Conservation (phyloP, 1,140 invertebrate genomes). For the Pseudomyrmex gracilis region DNA sequence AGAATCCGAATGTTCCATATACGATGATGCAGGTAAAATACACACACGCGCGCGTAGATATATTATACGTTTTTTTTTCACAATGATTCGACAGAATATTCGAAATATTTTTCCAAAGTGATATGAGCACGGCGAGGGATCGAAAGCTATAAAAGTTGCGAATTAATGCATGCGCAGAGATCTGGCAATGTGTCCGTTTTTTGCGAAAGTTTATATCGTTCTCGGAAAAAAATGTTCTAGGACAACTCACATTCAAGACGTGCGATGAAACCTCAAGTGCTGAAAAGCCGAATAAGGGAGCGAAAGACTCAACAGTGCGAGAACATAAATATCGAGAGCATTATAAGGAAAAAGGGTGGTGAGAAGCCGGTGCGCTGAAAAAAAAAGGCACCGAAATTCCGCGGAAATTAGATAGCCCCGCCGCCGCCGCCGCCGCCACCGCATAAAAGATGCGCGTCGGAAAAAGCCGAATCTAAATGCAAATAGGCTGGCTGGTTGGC, state of each 20-base stretch:
- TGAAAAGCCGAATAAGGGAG: neutral
- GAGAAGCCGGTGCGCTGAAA: constrained; percentile 52
- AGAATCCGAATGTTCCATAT: no score
- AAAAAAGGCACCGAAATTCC: constrained; percentile 59
- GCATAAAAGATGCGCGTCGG: constrained; percentile 36
- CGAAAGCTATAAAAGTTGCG: no score
- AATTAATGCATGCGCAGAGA: neutral
- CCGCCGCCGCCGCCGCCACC: neutral
- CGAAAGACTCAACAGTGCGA: neutral
- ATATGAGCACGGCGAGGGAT: neutral
- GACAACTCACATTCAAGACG: neutral
- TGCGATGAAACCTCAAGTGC: neutral
- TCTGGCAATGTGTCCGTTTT: neutral
- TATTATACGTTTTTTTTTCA: no score
- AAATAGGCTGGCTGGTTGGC: constrained; percentile 53
- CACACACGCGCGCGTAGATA: neutral
- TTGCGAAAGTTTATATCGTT: neutral
- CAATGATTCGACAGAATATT: no score
- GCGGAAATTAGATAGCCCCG: constrained; percentile 67
- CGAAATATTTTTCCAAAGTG: no score
- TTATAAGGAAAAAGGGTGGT: constrained; percentile 12
- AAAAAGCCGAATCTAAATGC: constrained; percentile 72
- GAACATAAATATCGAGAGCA: constrained; percentile 38
- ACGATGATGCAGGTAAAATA: neutral
- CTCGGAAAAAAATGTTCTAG: neutral